Conservation (phyloP, 2,797 vertebrate genomes). For the Notamacropus eugenii region DNA sequence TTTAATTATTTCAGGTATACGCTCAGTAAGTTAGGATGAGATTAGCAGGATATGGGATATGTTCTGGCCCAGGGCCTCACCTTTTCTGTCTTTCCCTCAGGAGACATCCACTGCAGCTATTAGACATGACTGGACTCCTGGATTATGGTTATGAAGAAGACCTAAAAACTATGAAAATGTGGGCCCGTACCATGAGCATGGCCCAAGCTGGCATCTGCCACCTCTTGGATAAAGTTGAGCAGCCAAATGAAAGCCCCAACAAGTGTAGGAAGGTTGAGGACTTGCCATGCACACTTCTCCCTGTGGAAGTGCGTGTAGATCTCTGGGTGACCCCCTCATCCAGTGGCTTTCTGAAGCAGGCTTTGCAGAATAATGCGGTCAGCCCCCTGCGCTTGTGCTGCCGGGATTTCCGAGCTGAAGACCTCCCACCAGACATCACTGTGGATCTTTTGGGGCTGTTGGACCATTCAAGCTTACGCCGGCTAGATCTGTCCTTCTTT, state of each 20-base stretch:
- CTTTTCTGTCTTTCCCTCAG: conserved; percentile 77
- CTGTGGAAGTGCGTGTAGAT: conserved; percentile 89
- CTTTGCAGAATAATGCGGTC: conserved; percentile 80
- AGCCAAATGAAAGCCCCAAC: conserved; percentile 55
- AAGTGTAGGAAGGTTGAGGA: conserved; percentile 66
- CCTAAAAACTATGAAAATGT: conserved; percentile 89
- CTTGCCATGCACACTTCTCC: neutral
- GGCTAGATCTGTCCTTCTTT: conserved; percentile 92
- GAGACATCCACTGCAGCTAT: conserved; percentile 85
- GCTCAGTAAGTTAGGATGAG: neutral
- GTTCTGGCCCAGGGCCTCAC: neutral
- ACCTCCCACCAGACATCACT: conserved; percentile 89
- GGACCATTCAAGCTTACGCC: conserved; percentile 84
- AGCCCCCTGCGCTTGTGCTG: conserved; percentile 90
- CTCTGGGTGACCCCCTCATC: conserved; percentile 93
- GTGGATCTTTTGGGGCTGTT: conserved; percentile 87
- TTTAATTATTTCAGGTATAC: neutral
- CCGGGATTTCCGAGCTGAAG: conserved; percentile 91
- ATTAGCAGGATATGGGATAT: neutral
- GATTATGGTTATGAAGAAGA: conserved; percentile 86
- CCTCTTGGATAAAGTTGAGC: conserved; percentile 47
- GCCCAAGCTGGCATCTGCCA: conserved; percentile 88
- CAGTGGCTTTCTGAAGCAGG: conserved; percentile 87
- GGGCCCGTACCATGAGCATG: conserved; percentile 92
- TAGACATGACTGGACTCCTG: conserved; percentile 92